Conservation (phyloP, 2,113 vertebrate genomes). For the Ptilorrhoa leucosticta region DNA sequence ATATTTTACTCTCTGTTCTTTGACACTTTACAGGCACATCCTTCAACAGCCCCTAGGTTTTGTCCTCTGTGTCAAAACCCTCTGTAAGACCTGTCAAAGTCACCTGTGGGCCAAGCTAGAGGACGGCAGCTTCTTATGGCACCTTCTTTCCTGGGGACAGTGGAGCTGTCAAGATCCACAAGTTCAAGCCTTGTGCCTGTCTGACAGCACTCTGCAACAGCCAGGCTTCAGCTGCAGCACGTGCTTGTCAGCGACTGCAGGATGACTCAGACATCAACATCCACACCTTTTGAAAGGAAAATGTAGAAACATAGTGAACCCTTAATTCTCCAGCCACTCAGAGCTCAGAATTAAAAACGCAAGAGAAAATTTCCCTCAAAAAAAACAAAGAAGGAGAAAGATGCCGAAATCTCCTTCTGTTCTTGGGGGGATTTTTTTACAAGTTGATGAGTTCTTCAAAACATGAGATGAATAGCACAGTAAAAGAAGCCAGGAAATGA, state of each 20-base stretch:
- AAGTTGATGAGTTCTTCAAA: not conserved
- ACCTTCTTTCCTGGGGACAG: not conserved
- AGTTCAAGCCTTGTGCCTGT: not conserved
- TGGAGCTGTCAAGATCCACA: not conserved
- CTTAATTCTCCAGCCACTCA: not conserved
- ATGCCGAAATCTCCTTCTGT: not conserved
- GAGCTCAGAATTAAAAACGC: not conserved
- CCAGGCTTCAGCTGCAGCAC: not conserved
- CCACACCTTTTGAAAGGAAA: not conserved
- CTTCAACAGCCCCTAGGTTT: not conserved
- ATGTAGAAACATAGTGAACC: not conserved
- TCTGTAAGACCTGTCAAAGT: not conserved
- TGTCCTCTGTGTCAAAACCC: not conserved
- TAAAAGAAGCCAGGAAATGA: not conserved
- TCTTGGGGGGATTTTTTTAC: not conserved
- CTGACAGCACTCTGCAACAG: not conserved
- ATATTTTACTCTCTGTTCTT: not conserved
- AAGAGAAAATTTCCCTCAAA: not conserved
- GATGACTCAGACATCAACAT: not conserved
- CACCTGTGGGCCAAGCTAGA: not conserved
- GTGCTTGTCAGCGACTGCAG: not conserved
- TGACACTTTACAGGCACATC: not conserved
- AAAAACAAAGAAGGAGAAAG: not conserved
- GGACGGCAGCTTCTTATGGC: not conserved
- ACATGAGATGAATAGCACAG: not conserved